phyloP scores from a whole-genome alignment of 2,797 vertebrate species.

The Anolis apletophallus region DNA sequence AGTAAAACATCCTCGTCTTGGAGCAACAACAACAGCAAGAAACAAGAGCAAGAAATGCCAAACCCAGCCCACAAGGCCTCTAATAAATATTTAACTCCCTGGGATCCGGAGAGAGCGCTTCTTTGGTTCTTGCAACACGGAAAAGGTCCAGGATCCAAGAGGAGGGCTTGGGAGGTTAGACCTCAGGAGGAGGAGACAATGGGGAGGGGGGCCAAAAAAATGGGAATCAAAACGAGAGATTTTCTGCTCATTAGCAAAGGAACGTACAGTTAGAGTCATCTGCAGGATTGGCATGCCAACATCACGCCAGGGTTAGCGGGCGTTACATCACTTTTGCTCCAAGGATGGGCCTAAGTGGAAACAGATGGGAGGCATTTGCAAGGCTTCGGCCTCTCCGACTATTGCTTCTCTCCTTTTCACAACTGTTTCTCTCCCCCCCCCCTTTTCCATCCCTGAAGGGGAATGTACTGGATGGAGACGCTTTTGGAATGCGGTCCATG shows the following conservation, averaged over 20 bases:
- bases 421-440: neutral
- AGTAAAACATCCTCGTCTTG: constrained; percentile 74
- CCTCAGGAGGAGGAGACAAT: neutral
- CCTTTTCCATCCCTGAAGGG: fast-evolving
- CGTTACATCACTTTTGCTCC: constrained; percentile 68
- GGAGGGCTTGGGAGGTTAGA: constrained; percentile 25
- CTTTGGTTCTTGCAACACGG: neutral
- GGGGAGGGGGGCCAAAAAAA: neutral
- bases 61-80: constrained; percentile 20
- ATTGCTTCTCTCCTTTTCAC: neutral
- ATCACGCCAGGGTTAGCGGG: constrained; percentile 47
- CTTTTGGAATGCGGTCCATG: neutral
- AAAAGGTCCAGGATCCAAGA: neutral
- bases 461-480: constrained; percentile 14
- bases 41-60: neutral
- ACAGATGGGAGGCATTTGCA: constrained; percentile 54
- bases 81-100: constrained; percentile 67
- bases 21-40: constrained; percentile 48
- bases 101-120: constrained; percentile 20
- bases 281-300: constrained; percentile 49
- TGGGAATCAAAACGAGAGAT: constrained; percentile 1
- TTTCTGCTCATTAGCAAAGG: constrained; percentile 63
- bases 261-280: constrained; percentile 72
- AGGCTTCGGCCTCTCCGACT: constrained; percentile 24
- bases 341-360: constrained; percentile 68